phyloP scores from a whole-genome alignment of 2,888 invertebrate genomes.

The Macrostomum cliftonense region DNA sequence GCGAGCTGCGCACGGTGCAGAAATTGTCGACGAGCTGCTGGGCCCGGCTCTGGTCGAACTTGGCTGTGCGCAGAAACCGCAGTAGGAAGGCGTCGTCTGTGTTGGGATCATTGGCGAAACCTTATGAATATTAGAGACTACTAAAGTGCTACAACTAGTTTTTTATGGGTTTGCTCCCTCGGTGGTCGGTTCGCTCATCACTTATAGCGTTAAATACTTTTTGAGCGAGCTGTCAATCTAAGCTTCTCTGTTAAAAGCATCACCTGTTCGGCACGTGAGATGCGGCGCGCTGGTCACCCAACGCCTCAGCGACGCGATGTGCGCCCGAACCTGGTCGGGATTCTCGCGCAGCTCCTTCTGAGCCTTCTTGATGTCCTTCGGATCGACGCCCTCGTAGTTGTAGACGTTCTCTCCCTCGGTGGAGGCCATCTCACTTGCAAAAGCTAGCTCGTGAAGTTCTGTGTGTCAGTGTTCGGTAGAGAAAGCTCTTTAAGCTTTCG shows the following conservation, averaged over 20 bases:
- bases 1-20: constrained; percentile 46
- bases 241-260: background rate
- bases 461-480: too few relatives aligned
- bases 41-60: constrained; percentile 58
- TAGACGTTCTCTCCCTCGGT: too few relatives aligned
- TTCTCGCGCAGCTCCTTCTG: constrained; percentile 43
- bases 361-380: constrained; percentile 33
- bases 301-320: constrained; percentile 6
- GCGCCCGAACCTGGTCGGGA: constrained; percentile 24
- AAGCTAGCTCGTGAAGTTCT: too few relatives aligned
- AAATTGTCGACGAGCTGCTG: constrained; percentile 59
- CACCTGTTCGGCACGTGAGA: constrained; percentile 5
- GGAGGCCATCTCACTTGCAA: too few relatives aligned
- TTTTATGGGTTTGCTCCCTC: too few relatives aligned
- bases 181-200: too few relatives aligned
- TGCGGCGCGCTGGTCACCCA: constrained; percentile 5
- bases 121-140: too few relatives aligned
- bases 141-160: too few relatives aligned
- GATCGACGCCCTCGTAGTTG: background rate
- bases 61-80: constrained; percentile 58
- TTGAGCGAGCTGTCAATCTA: too few relatives aligned
- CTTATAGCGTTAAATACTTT: too few relatives aligned
- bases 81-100: constrained; percentile 43
- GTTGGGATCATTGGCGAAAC: too few relatives aligned
- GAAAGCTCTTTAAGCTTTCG: too few relatives aligned